Base-by-base conservation (phyloP, 2,113 vertebrate genomes). In the Hucho hucho region DNA sequence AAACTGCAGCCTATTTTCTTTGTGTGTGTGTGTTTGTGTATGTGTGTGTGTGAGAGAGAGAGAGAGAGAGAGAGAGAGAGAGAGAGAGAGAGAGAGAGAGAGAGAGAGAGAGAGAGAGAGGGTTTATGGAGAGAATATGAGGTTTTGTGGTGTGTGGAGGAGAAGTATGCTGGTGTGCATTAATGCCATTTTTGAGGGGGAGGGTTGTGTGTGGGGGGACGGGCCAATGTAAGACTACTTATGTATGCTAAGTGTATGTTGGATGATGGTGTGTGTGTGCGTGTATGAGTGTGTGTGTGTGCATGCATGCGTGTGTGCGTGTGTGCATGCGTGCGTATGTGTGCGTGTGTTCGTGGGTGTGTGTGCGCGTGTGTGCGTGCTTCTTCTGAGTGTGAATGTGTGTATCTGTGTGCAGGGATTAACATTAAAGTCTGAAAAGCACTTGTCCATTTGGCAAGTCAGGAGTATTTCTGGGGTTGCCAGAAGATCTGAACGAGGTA, bases 1-100 rank as follows among this genome's bases (percentile, higher is more conserved):
- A 77, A 73, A 82, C 77, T 81, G 71, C 7, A 9, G 65, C 26
- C 63, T 26, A 26, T 64, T 64, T 26, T 26, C 25, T 64, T 64
- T 66, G 64, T 37, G 18, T 14, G 25, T 26, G 25, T 26, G 25
- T 26, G 25, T 26, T 26, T 26, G 25, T 26, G 25, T 26, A 26
- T 26, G 25, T 26, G 25, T 26, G 25, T 26, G 25, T 26, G 25
- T n/a, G 28, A 28, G 28, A 28, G 28, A 28, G 28, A 28, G 28
- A 28, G 28, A 28, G 2, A 28, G 28, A 28, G 28, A 28, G 28
- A 28, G 26, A 28, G 26, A 28, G 32, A 32, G 32, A 1, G 32
- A 32, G 6, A 32, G 32, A 32, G 29, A 58, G 70, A 11, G 25
- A 29, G 24, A n/a, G 25, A 11, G 49, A 20, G 46, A 53, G 43